Conservation (phyloP, 2,888 invertebrate species). For the Aspidiotus rigidus region DNA sequence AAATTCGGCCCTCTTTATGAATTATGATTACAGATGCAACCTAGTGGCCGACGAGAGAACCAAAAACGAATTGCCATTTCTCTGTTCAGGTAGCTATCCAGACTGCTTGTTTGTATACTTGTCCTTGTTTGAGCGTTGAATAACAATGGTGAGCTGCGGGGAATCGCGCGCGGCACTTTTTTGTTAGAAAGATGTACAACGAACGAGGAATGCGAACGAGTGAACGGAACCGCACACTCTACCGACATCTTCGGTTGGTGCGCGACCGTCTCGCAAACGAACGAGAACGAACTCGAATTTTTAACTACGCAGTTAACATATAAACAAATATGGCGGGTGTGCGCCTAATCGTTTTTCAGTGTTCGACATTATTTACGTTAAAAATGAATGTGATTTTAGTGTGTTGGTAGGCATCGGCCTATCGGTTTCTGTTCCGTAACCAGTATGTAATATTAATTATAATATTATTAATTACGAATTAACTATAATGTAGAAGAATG, state of each 20-base stretch:
- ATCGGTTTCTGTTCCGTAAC: constrained; percentile 19
- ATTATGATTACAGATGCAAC: too few relatives aligned
- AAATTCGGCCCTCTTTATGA: too few relatives aligned
- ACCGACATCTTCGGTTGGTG: constrained; percentile 9
- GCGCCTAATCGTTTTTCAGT: constrained; percentile 19
- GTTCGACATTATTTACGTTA: constrained; percentile 1
- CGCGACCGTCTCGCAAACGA: constrained; percentile 7
- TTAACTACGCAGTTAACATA: constrained; percentile 33
- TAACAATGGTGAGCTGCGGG: too few relatives aligned
- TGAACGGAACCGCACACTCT: neutral
- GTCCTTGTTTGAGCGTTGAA: too few relatives aligned
- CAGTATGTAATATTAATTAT: constrained; percentile 10
- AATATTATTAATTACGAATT: constrained; percentile 8
- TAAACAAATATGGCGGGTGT: constrained; percentile 32
- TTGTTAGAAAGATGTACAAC: neutral
- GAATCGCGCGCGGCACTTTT: neutral
- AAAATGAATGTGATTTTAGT: constrained; percentile 5
- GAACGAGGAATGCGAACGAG: neutral
- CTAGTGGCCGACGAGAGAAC: too few relatives aligned
- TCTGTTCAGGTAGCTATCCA: too few relatives aligned
- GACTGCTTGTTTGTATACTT: too few relatives aligned
- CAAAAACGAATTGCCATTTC: too few relatives aligned
- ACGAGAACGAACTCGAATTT: constrained; percentile 11
- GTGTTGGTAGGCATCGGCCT: constrained; percentile 13
- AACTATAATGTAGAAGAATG: too few relatives aligned